Evolutionary conservation across 1,140 invertebrate genomes (phyloP), one percentile per base, ranked within the genome.

Genomic region (Drosophila elegans): DNA sequence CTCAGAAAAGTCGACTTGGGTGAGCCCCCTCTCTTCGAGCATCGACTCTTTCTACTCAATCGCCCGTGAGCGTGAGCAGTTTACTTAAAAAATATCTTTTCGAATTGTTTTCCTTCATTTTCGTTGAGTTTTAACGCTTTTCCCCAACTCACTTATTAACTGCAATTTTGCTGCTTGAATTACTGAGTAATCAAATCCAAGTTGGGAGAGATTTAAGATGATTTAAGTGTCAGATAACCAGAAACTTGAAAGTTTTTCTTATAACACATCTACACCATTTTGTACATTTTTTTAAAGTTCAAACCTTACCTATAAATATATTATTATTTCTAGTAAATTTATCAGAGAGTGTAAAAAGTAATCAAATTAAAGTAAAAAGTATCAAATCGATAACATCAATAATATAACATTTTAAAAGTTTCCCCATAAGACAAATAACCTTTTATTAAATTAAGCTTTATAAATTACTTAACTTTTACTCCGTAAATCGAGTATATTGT

Each of bases 61-160:
- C 59, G 49, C 66, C 67, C 51, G 67, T 69, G 78, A 85, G 81
- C 59, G 76, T 84, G 54, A 80, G 81, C 60, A 84, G 74, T 81
- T 81, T 81, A 86, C 51, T 78, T 71, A 77, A 74, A 74, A 74
- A 80, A 66, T 72, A 71, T 53, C 32, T 74, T 36, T 62, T 29
- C 7, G 62, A 63, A 64, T 46, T 56, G 36, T 68, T 67, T 77
- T 56, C 45, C 48, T 74, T 55, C 42, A 38, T 11, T 61, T 64
- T 46, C 36, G 34, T 42, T 38, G 36, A 27, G 39, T 10, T 27
- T 16, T 2, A 56, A 41, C 12, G 57, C 56, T 44, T 44, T 71
- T 45, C 21, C n/a, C 46, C 32, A 38, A 38, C 60, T 51, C 52
- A 16, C 27, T 74, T 74, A 71, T 74, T 74, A 62, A 56, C 69